These are phyloP conservation scores for Gymnoscopelus braueri DNA, from an alignment of 2,797 vertebrate species.

Conservation along the genomic window DNA sequence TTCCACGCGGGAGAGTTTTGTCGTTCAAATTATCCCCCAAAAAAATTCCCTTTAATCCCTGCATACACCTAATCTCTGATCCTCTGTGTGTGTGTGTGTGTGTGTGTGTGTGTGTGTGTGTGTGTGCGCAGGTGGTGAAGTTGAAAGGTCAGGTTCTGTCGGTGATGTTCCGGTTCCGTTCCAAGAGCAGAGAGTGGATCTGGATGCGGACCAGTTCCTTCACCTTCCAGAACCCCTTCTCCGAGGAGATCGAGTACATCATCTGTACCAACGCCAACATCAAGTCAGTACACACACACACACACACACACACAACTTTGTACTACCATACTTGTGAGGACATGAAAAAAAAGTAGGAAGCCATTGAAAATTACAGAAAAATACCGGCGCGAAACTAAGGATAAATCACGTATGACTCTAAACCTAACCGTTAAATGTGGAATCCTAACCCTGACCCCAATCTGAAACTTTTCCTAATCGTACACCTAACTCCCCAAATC, in stretches of 20 bases:
- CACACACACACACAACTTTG: background rate
- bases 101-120: constrained; percentile 1
- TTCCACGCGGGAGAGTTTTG: too few relatives aligned
- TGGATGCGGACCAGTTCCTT: constrained; percentile 98
- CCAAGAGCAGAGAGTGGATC: constrained; percentile 93
- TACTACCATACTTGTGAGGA: too few relatives aligned
- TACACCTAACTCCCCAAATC: too few relatives aligned
- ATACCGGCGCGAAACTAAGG: background rate
- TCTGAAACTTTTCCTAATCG: too few relatives aligned
- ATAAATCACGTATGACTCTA: too few relatives aligned
- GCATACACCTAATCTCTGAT: too few relatives aligned
- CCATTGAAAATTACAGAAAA: too few relatives aligned
- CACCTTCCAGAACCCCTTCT: constrained; percentile 99
- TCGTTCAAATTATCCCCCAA: too few relatives aligned
- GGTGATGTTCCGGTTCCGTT: constrained; percentile 97
- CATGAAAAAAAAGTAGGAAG: too few relatives aligned
- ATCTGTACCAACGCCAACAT: constrained; percentile 98
- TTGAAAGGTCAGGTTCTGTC: constrained; percentile 97
- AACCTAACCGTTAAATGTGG: too few relatives aligned
- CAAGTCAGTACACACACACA: constrained; percentile 85
- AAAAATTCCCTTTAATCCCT: too few relatives aligned
- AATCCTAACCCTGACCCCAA: too few relatives aligned
- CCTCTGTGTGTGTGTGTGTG: background rate
- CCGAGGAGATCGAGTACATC: constrained; percentile 98
- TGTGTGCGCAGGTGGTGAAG: constrained; percentile 89